Conservation (phyloP, 2,888 invertebrate species). For the Lepidonotus clava region DNA sequence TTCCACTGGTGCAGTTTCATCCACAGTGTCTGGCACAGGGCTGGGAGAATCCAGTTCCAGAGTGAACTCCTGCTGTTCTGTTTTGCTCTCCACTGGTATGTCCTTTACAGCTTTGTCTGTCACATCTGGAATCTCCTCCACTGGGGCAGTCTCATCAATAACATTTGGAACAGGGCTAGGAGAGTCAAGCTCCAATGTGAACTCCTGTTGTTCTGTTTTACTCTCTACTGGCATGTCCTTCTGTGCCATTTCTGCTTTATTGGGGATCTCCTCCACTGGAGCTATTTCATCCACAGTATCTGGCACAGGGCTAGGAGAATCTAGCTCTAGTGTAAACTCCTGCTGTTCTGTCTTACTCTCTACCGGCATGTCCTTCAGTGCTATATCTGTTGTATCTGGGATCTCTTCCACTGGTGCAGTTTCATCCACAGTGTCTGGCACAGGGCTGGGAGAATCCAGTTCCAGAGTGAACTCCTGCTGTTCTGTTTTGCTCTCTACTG, state of each 20-base stretch:
- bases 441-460: background rate
- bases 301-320: background rate
- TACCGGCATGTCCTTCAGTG: background rate
- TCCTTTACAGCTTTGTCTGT: background rate
- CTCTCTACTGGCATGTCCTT: background rate
- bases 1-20: slow-evolving; percentile 13
- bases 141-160: background rate
- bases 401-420: background rate
- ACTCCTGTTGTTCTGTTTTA: slow-evolving; percentile 26
- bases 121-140: slow-evolving; percentile 8
- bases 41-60: background rate
- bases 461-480: slow-evolving; percentile 23
- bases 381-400: background rate
- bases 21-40: background rate
- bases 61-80: slow-evolving; percentile 21
- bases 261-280: slow-evolving; percentile 17
- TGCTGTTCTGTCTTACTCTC: background rate
- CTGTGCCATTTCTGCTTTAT: background rate
- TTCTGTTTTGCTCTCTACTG: background rate
- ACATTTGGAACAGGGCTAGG: background rate
- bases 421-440: background rate
- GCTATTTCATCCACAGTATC: background rate
- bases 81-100: background rate
- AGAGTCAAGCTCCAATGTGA: background rate
- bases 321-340: background rate